These are phyloP conservation scores for Gymnogyps californianus DNA, from an alignment of 2,113 vertebrate species.

Conservation along the genomic window DNA sequence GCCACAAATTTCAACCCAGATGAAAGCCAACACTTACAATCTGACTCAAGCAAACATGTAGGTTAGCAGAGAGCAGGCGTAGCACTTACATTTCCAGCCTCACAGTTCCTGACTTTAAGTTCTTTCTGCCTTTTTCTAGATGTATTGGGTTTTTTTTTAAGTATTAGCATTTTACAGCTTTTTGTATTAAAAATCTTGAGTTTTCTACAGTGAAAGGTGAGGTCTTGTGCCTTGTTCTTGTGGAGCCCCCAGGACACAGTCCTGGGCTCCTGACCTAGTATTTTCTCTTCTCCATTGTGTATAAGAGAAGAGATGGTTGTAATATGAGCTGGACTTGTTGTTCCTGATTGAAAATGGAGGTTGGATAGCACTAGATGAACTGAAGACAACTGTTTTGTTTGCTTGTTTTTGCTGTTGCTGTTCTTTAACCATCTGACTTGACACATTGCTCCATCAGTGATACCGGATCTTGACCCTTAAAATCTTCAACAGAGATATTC, in stretches of 20 bases:
- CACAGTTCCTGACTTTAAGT: neutral
- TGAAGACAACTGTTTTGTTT: neutral
- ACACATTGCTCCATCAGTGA: neutral
- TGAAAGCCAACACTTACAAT: neutral
- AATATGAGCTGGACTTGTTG: neutral
- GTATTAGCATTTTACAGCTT: neutral
- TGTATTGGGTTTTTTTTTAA: neutral
- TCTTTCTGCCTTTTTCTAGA: neutral
- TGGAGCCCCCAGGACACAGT: neutral
- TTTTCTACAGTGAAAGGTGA: neutral
- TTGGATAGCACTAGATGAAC: neutral
- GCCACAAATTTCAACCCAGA: neutral
- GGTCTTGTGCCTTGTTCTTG: neutral
- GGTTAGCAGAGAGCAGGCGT: neutral
- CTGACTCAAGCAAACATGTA: neutral
- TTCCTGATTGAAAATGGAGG: neutral
- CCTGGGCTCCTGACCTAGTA: neutral
- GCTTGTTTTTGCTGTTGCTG: neutral
- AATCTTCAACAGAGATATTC: neutral
- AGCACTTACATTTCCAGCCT: neutral
- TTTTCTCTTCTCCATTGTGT: neutral
- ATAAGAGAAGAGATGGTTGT: neutral
- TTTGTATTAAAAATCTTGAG: neutral
- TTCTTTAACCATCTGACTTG: neutral
- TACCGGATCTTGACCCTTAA: neutral